Evolutionary conservation across 2,113 vertebrate species (phyloP).

Genomic region (Zapus hudsonius): DNA sequence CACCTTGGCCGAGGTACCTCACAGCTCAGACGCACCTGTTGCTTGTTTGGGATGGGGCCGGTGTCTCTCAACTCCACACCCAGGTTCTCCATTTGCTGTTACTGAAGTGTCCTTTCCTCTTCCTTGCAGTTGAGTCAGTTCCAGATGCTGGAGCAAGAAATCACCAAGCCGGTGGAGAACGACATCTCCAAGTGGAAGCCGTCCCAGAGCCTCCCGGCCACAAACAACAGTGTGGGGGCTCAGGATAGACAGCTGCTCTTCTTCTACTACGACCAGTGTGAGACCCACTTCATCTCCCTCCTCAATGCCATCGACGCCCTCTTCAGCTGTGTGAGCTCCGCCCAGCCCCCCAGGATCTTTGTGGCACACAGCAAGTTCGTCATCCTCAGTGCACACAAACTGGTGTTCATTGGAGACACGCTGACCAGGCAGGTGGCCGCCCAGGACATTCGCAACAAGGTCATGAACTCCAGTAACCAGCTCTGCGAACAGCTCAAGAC

Average conservation of each 20-base stretch:
- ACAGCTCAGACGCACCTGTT: neutral
- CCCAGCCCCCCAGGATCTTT: constrained; percentile 95
- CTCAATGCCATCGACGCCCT: constrained; percentile 96
- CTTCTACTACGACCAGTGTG: constrained; percentile 96
- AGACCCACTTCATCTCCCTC: constrained; percentile 94
- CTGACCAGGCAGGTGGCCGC: constrained; percentile 91
- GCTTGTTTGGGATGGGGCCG: neutral
- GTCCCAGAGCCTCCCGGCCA: constrained; percentile 83
- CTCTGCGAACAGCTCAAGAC: constrained; percentile 95
- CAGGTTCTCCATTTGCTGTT: neutral
- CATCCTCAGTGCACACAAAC: constrained; percentile 97
- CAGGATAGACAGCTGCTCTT: constrained; percentile 92
- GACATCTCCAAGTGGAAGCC: constrained; percentile 96
- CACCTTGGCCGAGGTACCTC: neutral
- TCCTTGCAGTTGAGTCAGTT: constrained; percentile 93
- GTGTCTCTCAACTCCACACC: neutral
- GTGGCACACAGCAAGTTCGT: constrained; percentile 98
- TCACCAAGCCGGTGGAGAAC: constrained; percentile 95
- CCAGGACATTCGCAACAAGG: constrained; percentile 91
- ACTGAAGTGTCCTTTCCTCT: constrained; percentile 33
- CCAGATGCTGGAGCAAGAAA: constrained; percentile 95
- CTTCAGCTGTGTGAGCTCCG: constrained; percentile 91
- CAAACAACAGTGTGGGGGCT: constrained; percentile 79
- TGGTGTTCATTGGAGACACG: constrained; percentile 97
- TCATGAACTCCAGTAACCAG: constrained; percentile 96